Base-by-base conservation (phyloP, 1,140 invertebrate genomes). In the Drosophila yakuba region DNA sequence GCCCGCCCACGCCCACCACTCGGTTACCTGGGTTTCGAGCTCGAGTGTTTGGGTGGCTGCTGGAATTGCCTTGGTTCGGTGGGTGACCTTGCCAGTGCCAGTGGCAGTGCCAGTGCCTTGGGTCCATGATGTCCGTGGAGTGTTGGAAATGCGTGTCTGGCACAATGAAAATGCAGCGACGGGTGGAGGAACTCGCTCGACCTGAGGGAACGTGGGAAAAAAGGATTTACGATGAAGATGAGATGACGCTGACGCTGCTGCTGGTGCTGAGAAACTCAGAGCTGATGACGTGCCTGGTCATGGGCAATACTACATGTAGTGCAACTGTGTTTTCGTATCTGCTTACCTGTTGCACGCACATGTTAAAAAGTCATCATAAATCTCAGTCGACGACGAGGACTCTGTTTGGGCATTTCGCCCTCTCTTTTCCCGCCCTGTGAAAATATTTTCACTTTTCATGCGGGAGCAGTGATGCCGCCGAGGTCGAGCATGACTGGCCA, bases 311-410 rank as follows among this genome's bases (percentile, higher is more conserved):
- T 20, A 20, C 20, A 66, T 73, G 72, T 84, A 74, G 82, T 71
- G 74, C 59, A 61, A 60, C 63, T 68, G 60, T 28, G 44, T 63
- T 45, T 69, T 51, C 47, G 55, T 45, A 57, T 45, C 35, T 72
- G 77, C 61, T 89, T 88, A 88, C 84, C 84, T 88, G 84, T 88
- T 88, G 84, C 78, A 66, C 69, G 59, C 76, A 83, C 83, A 88
- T 84, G 84, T 88, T 89, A 78, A 89, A 84, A 88, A 88, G 84
- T 88, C 84, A 88, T 88, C 85, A 88, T 88, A 88, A 89, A 88
- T 88, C 85, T 89, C 78, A 45, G 61, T n/a, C 17, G 50, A 66
- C 50, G 39, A 64, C 35, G n/a, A 38, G 17, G 8, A 17, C 41
- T 17, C 41, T 43, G 12, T n/a, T 5, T 39, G 12, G 11, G 6